These are phyloP conservation scores for Eilema caniola DNA, from an alignment of 2,888 invertebrate species.

Conservation along the genomic window DNA sequence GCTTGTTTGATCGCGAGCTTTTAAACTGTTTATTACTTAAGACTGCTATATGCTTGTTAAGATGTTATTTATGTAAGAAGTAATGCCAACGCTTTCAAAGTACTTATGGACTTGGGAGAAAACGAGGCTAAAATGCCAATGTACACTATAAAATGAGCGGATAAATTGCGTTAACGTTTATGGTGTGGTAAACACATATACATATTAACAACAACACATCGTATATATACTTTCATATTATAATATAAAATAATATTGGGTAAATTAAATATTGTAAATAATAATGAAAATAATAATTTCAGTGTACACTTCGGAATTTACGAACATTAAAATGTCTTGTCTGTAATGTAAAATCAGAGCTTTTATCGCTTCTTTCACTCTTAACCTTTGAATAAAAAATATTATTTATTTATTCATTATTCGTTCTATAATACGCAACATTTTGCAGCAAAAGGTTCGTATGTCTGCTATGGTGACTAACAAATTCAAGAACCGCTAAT, in stretches of 20 bases:
- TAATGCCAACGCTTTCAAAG: background rate
- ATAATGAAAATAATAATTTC: background rate
- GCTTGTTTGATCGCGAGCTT: conserved; percentile 16
- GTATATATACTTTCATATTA: background rate
- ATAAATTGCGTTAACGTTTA: background rate
- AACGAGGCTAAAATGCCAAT: background rate
- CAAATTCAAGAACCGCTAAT: background rate
- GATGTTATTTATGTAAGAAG: background rate
- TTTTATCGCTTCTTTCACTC: background rate
- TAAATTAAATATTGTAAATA: no score
- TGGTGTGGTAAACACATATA: no score
- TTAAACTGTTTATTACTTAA: conserved; percentile 13
- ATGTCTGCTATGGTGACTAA: background rate
- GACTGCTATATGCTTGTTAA: conserved; percentile 3
- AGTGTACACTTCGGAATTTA: background rate
- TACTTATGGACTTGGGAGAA: background rate
- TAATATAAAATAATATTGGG: no score
- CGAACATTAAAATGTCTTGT: background rate
- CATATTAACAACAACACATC: no score
- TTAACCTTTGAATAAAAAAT: background rate
- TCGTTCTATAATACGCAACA: no score
- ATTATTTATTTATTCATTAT: no score
- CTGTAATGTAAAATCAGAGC: background rate
- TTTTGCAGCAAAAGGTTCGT: no score
- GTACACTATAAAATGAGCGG: background rate